Evolutionary conservation across 1,140 invertebrate species (phyloP).

Genomic region (Polypedilum pembai): DNA sequence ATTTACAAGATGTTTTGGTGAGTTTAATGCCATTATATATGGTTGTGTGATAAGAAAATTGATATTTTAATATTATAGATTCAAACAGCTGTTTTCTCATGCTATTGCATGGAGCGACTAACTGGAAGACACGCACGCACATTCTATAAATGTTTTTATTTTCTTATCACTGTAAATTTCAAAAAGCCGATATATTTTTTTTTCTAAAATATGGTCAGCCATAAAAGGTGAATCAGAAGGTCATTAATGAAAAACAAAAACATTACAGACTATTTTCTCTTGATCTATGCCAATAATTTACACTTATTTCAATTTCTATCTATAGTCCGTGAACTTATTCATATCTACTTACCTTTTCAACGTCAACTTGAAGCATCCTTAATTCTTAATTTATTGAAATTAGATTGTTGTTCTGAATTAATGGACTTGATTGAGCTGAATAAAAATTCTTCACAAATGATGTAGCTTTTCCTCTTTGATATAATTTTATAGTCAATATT

Average conservation of each 20-base stretch:
- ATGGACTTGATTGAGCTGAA: background rate
- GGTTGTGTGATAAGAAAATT: background rate
- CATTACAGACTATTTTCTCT: background rate
- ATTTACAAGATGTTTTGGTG: no score
- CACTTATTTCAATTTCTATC: no score
- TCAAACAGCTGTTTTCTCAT: background rate
- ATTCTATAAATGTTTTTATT: background rate
- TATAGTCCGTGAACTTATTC: no score
- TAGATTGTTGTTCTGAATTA: background rate
- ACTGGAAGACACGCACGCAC: background rate
- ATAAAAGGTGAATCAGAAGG: background rate
- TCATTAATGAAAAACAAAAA: conserved; percentile 2
- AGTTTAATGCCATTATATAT: no score
- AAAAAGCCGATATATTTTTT: background rate
- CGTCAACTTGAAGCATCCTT: background rate
- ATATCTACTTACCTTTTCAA: background rate
- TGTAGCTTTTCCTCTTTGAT: background rate
- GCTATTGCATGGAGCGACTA: background rate
- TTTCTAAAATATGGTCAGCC: background rate
- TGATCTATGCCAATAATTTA: no score
- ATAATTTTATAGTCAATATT: background rate
- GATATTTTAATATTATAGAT: background rate
- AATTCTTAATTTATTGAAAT: background rate
- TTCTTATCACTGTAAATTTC: background rate
- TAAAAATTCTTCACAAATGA: background rate